Evolutionary conservation across 2,888 invertebrate species (phyloP).

Genomic region (Liopterus haemorrhoidalis): DNA sequence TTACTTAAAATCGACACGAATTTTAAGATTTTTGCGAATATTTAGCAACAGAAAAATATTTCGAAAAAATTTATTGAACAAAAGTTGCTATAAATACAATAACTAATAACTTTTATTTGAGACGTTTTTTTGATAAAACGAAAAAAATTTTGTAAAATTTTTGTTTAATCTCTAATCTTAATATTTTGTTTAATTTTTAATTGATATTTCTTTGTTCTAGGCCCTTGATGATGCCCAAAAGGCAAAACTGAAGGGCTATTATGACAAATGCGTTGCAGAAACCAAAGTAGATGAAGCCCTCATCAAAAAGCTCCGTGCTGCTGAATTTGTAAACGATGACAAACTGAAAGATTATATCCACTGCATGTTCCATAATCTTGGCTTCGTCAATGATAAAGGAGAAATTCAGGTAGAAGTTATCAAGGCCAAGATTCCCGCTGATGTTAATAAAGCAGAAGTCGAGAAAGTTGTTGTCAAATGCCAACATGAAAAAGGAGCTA

Average conservation of each 20-base stretch:
- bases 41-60: too few species aligned
- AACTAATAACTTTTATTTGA: too few species aligned
- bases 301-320: conserved; percentile 23
- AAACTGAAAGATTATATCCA: conserved; percentile 21
- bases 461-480: conserved; percentile 16
- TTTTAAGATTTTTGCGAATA: too few species aligned
- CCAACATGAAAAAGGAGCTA: conserved; percentile 19
- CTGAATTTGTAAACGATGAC: conserved; percentile 22
- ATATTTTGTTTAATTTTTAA: neutral
- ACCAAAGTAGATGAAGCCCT: conserved; percentile 17
- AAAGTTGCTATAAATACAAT: too few species aligned
- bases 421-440: conserved; percentile 16
- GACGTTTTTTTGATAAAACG: too few species aligned
- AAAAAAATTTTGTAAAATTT: too few species aligned
- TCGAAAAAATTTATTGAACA: too few species aligned
- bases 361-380: conserved; percentile 21
- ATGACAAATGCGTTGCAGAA: conserved; percentile 17
- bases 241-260: conserved; percentile 10
- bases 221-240: conserved; percentile 19
- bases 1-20: too few species aligned
- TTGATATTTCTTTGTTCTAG: conserved; percentile 1
- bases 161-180: neutral
- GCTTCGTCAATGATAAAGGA: conserved; percentile 21
- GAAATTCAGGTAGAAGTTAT: conserved; percentile 20
- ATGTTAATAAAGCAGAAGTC: conserved; percentile 13